Evolutionary conservation across 2,797 vertebrate species (phyloP).

Genomic region (Helostoma temminkii): DNA sequence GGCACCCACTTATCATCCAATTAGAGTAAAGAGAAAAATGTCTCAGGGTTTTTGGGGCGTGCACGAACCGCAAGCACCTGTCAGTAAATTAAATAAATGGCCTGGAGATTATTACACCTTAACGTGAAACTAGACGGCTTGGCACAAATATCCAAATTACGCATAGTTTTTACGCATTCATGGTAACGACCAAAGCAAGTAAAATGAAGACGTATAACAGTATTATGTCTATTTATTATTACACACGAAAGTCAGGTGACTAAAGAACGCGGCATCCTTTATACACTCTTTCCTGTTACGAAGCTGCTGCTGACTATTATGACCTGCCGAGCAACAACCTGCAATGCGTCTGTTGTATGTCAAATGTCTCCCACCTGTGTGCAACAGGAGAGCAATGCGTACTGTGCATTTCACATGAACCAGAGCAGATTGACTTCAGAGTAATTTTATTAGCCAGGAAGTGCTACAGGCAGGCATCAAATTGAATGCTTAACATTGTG

Average conservation of each 20-base stretch:
- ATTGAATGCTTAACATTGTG: constrained; percentile 66
- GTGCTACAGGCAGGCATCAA: constrained; percentile 62
- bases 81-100: constrained; percentile 70
- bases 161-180: constrained; percentile 56
- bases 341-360: constrained; percentile 5
- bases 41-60: constrained; percentile 49
- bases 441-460: constrained; percentile 73
- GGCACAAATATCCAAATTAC: constrained; percentile 34
- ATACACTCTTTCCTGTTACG: not conserved
- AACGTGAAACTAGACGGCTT: not conserved
- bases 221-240: not conserved
- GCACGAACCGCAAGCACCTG: constrained; percentile 62
- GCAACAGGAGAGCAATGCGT: constrained; percentile 30
- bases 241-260: not conserved
- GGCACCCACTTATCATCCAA: constrained; percentile 90
- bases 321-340: constrained; percentile 12
- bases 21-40: constrained; percentile 83
- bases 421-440: constrained; percentile 48
- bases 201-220: not conserved
- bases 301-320: not conserved
- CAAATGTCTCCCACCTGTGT: constrained; percentile 25
- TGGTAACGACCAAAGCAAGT: rapidly evolving
- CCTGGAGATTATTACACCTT: constrained; percentile 42
- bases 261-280: not conserved
- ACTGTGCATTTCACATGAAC: constrained; percentile 48